Evolutionary conservation across 2,888 invertebrate species (phyloP).

Genomic region (Uropetala carovei): DNA sequence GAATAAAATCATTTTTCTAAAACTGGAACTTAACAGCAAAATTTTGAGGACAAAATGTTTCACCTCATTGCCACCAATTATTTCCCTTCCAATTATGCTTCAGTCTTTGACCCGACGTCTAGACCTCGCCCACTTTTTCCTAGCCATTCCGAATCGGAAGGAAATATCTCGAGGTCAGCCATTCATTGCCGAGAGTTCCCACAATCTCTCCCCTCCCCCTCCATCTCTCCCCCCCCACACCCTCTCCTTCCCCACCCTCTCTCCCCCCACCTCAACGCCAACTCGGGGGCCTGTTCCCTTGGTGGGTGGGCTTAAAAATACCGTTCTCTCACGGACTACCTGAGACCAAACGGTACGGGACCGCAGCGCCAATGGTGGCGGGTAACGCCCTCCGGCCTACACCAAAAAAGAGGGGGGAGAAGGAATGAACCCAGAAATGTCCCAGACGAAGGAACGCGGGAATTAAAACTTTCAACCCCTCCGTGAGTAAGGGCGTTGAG

Average conservation of each 20-base stretch:
- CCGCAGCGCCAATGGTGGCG: background rate
- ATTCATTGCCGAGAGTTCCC: background rate
- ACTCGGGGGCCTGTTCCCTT: background rate
- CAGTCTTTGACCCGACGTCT: no score
- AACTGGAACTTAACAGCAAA: no score
- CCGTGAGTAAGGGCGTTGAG: background rate
- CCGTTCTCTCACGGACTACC: background rate
- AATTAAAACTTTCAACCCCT: background rate
- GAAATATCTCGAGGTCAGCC: constrained; percentile 22
- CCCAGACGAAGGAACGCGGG: no score
- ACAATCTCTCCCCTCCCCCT: no score
- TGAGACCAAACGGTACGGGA: background rate
- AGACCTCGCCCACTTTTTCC: no score
- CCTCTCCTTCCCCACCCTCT: no score
- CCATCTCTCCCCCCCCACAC: no score
- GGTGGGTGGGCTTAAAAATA: constrained; percentile 21
- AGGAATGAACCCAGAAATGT: no score
- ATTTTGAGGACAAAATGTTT: no score
- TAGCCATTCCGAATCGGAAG: background rate
- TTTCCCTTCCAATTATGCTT: no score
- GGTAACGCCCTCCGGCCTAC: background rate
- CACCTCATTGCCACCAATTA: no score
- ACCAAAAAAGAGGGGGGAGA: background rate
- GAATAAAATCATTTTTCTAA: no score
- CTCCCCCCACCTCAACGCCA: background rate